Conservation (phyloP, 2,888 invertebrate genomes). For the Platycheirus albimanus region DNA sequence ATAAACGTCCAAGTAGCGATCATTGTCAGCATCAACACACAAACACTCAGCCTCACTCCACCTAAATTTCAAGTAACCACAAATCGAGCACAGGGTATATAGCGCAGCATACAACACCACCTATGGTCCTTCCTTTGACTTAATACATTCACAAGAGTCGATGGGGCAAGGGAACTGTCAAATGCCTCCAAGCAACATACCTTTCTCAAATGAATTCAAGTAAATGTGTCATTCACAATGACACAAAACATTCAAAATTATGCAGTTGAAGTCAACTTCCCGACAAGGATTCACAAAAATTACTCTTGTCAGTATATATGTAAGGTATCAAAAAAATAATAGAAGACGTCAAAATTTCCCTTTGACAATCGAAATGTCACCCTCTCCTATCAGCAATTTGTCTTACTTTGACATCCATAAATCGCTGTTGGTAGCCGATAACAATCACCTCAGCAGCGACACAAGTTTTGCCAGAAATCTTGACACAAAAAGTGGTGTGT, state of each 20-base stretch:
- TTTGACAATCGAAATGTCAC: conserved; percentile 32
- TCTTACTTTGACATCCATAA: conserved; percentile 51
- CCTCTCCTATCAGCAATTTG: conserved; percentile 49
- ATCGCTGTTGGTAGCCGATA: conserved; percentile 46
- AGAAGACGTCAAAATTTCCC: conserved; percentile 18
- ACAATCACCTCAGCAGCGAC: conserved; percentile 36
- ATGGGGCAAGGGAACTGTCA: conserved; percentile 15
- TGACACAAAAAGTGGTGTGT: conserved; percentile 36
- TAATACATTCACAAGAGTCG: conserved; percentile 32
- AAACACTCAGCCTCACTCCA: too few species aligned
- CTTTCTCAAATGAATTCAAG: not conserved
- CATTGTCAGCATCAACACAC: conserved; percentile 31
- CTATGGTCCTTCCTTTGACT: not conserved
- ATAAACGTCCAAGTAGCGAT: conserved; percentile 46
- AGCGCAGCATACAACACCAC: not conserved
- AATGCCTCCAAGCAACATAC: conserved; percentile 18
- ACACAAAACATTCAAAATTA: not conserved
- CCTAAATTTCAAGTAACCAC: conserved; percentile 27
- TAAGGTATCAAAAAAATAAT: not conserved
- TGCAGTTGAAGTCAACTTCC: not conserved
- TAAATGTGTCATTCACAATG: not conserved
- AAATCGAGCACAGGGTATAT: not conserved
- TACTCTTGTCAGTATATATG: not conserved
- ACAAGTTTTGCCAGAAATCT: conserved; percentile 30
- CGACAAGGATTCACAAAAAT: conserved; percentile 20